These are phyloP conservation scores for Aricia agestis DNA, from an alignment of 1,140 invertebrate genomes.

Conservation along the genomic window DNA sequence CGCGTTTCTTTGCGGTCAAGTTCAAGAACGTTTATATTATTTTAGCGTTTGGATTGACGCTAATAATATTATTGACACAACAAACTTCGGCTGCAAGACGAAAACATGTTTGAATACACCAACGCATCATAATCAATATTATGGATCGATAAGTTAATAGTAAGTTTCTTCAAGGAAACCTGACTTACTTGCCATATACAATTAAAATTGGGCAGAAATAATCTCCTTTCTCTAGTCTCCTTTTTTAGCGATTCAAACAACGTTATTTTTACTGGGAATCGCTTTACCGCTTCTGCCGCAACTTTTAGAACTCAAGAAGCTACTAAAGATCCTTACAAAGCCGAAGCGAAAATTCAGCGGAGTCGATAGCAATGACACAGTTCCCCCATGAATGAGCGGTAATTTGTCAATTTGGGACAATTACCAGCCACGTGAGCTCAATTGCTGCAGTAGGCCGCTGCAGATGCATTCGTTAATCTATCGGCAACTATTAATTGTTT, in stretches of 20 bases:
- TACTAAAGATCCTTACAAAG: no score
- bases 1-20: slow-evolving; percentile 18
- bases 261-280: no score
- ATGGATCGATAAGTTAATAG: no score
- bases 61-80: neutral
- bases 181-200: no score
- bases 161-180: no score
- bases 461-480: slow-evolving; percentile 50
- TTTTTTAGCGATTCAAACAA: no score
- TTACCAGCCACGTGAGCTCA: slow-evolving; percentile 44
- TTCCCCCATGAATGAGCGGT: slow-evolving; percentile 29
- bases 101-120: neutral
- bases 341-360: no score
- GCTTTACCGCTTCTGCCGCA: no score
- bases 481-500: slow-evolving; percentile 28
- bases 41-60: neutral
- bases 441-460: slow-evolving; percentile 49
- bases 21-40: slow-evolving; percentile 16
- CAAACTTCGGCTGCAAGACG: neutral
- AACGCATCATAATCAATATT: neutral
- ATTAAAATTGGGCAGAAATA: no score
- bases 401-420: slow-evolving; percentile 67
- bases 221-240: no score
- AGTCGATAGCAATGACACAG: slow-evolving; percentile 16
- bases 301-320: no score